phyloP scores from a whole-genome alignment of 2,888 invertebrate genomes.

The Netelia fuscicornis region DNA sequence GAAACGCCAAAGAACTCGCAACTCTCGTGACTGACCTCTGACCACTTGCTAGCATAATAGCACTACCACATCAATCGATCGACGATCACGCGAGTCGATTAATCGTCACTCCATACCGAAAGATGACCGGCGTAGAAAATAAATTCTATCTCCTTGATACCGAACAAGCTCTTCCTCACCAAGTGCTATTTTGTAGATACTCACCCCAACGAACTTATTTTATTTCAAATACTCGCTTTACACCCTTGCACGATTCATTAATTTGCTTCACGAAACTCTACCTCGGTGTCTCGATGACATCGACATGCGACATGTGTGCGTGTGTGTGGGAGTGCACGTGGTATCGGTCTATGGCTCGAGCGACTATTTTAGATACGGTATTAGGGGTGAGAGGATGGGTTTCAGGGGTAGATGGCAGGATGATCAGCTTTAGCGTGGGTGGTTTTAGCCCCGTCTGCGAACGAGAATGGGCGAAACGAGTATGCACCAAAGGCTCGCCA shows the following conservation, averaged over 20 bases:
- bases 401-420: constrained; percentile 3
- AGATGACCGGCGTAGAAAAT: neutral
- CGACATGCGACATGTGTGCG: neutral
- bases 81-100: constrained; percentile 22
- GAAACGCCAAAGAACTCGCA: constrained; percentile 13
- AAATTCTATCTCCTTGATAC: neutral
- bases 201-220: neutral
- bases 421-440: constrained; percentile 39
- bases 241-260: neutral
- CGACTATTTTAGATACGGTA: neutral
- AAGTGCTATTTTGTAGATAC: neutral
- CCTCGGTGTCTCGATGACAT: neutral
- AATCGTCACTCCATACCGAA: neutral
- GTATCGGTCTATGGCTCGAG: neutral
- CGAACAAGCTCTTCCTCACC: neutral
- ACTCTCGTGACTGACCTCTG: constrained; percentile 49
- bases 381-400: neutral
- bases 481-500: constrained; percentile 73
- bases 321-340: neutral
- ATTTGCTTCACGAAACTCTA: neutral
- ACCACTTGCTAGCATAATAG: constrained; percentile 5
- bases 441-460: constrained; percentile 21
- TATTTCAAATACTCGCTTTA: neutral
- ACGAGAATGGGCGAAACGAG: constrained; percentile 31
- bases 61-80: neutral